Percentiles rank a stretch among this genome's conserved stretches.
These are phyloP conservation scores for Drosophila truncata DNA, from an alignment of 1,140 invertebrate genomes.

Conservation along the genomic window DNA sequence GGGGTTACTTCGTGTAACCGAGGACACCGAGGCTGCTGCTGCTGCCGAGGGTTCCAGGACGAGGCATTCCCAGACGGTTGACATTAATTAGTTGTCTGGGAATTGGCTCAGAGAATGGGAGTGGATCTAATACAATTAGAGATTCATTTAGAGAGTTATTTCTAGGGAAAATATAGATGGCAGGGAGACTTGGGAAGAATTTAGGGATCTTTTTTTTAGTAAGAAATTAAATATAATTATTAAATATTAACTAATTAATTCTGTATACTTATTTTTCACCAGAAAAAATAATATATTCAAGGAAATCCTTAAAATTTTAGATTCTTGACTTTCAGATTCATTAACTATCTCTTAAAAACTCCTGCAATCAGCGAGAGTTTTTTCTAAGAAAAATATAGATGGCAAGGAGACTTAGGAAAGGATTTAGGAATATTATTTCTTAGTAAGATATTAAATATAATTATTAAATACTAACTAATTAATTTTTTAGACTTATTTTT, in stretches of 20 bases:
- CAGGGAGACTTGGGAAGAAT: not conserved
- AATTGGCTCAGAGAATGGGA: slow-evolving; percentile 34
- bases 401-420: too few species aligned
- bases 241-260: not conserved
- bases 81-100: slow-evolving; percentile 75
- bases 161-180: not conserved
- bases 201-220: not conserved
- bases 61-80: slow-evolving; percentile 54
- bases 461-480: too few species aligned
- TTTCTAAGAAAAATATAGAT: too few species aligned
- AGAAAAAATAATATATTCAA: not conserved
- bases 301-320: too few species aligned
- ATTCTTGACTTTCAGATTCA: too few species aligned
- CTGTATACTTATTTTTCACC: not conserved
- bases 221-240: not conserved
- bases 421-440: too few species aligned
- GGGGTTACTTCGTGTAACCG: slow-evolving; percentile 30
- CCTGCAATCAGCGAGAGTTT: too few species aligned
- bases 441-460: too few species aligned
- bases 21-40: not conserved
- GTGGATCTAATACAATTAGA: slow-evolving; percentile 28
- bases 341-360: too few species aligned
- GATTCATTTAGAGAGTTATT: slow-evolving; percentile 1
- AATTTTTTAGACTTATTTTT: too few species aligned
- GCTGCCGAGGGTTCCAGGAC: not conserved